Evolutionary conservation across 1,140 invertebrate genomes (phyloP).

Genomic region (Helicorthomorpha holstii): DNA sequence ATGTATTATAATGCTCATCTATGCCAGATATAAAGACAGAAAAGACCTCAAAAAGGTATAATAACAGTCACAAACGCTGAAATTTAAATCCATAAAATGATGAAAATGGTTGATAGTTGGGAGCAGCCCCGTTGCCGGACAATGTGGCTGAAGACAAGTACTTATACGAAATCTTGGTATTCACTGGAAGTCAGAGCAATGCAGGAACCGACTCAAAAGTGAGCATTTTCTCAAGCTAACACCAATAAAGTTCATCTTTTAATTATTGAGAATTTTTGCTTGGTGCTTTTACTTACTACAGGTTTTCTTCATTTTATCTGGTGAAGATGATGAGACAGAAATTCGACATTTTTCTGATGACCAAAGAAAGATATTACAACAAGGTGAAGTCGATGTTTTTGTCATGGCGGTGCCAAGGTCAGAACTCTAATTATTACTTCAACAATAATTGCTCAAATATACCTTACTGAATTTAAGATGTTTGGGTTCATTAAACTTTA

Average conservation of each 20-base stretch:
- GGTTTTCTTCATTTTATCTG: conserved; percentile 32
- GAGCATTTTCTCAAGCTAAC: conserved; percentile 1
- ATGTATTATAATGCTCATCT: conserved; percentile 29
- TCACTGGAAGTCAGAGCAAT: conserved; percentile 30
- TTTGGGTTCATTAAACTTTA: conserved; percentile 31
- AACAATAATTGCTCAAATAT: not conserved
- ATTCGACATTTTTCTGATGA: conserved; percentile 26
- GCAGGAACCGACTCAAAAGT: conserved; percentile 36
- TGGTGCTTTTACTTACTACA: conserved; percentile 11
- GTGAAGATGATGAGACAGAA: conserved; percentile 33
- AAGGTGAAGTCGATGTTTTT: conserved; percentile 31
- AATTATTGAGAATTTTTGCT: not conserved
- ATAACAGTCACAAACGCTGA: not conserved
- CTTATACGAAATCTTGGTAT: conserved; percentile 34
- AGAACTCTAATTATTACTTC: conserved; percentile 1
- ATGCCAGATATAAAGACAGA: conserved; percentile 30
- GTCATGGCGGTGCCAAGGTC: conserved; percentile 30
- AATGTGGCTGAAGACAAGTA: conserved; percentile 34
- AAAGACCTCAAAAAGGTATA: conserved; percentile 28
- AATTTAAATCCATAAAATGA: not conserved
- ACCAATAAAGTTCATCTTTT: not conserved
- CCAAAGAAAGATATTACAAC: conserved; percentile 25
- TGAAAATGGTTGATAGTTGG: conserved; percentile 20
- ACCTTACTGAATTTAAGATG: conserved; percentile 18
- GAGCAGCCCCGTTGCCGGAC: conserved; percentile 30